Evolutionary conservation across 92 coral and sea anemone species (phyloP).

Genomic region (Porites divaricata): DNA sequence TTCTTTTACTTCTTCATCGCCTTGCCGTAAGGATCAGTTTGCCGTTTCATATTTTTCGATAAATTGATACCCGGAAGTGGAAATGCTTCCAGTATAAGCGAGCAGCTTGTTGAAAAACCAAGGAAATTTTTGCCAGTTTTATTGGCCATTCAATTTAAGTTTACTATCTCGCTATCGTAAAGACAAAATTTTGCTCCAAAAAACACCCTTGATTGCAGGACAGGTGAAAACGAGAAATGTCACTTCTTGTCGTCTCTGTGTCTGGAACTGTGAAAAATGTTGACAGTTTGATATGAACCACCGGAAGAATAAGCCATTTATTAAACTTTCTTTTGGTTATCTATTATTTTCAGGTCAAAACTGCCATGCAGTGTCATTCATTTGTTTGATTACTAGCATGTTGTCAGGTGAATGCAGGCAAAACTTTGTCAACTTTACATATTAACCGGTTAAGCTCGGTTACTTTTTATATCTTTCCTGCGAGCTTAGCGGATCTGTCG

Average conservation of each 20-base stretch:
- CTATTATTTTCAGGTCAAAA: conserved; percentile 35
- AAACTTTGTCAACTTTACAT: conserved; percentile 3
- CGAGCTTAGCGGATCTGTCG: not conserved
- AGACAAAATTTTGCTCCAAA: not conserved
- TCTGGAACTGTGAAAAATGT: conserved; percentile 40
- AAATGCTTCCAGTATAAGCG: too few species aligned
- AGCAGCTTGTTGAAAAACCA: too few species aligned
- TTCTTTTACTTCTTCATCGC: too few species aligned
- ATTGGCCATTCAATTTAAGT: not conserved
- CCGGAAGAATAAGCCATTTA: conserved; percentile 44
- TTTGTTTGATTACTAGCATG: conserved; percentile 2
- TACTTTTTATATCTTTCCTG: not conserved
- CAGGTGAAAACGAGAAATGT: conserved; percentile 45
- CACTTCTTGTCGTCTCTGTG: conserved; percentile 40
- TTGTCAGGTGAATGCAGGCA: conserved; percentile 6
- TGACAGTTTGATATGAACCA: conserved; percentile 43
- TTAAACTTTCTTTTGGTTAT: conserved; percentile 30
- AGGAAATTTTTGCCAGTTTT: not conserved
- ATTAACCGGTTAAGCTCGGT: not conserved
- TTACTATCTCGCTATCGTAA: not conserved
- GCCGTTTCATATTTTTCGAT: too few species aligned
- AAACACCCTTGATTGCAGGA: not conserved
- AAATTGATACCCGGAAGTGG: too few species aligned
- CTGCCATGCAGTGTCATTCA: conserved; percentile 19
- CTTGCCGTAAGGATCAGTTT: too few species aligned